Conservation (phyloP, 2,113 vertebrate genomes). For the Percina caprodes region DNA sequence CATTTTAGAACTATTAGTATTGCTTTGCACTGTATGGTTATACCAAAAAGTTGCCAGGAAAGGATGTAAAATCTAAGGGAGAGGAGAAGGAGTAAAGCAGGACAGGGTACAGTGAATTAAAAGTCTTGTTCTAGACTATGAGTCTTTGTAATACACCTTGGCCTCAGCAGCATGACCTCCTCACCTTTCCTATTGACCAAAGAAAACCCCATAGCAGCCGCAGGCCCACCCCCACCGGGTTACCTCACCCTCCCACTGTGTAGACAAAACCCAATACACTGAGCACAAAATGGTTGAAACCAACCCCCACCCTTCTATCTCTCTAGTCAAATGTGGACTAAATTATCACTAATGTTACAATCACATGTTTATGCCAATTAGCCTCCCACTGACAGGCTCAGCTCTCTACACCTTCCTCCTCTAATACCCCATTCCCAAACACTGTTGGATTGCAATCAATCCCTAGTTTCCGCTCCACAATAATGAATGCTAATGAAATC, state of each 20-base stretch:
- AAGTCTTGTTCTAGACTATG: conserved; percentile 86
- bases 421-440: conserved; percentile 22
- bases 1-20: conserved; percentile 8
- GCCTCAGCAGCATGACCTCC: conserved; percentile 83
- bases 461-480: conserved; percentile 10
- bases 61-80: conserved; percentile 3
- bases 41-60: conserved; percentile 1
- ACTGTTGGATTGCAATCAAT: conserved; percentile 36
- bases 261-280: conserved; percentile 66
- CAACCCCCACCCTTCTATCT: conserved; percentile 34
- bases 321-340: conserved; percentile 59
- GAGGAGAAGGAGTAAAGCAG: not conserved
- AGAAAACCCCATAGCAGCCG: conserved; percentile 78
- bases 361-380: conserved; percentile 76
- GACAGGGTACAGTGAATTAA: conserved; percentile 53
- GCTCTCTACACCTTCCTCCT: conserved; percentile 39
- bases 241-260: conserved; percentile 69
- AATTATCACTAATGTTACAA: conserved; percentile 73
- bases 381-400: conserved; percentile 65
- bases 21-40: not conserved
- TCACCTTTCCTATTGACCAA: conserved; percentile 88
- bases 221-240: conserved; percentile 48
- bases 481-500: conserved; percentile 84
- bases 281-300: conserved; percentile 30
- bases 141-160: conserved; percentile 64